Base-by-base conservation (phyloP, 2,797 vertebrate genomes). In the Poeciliopsis infans region DNA sequence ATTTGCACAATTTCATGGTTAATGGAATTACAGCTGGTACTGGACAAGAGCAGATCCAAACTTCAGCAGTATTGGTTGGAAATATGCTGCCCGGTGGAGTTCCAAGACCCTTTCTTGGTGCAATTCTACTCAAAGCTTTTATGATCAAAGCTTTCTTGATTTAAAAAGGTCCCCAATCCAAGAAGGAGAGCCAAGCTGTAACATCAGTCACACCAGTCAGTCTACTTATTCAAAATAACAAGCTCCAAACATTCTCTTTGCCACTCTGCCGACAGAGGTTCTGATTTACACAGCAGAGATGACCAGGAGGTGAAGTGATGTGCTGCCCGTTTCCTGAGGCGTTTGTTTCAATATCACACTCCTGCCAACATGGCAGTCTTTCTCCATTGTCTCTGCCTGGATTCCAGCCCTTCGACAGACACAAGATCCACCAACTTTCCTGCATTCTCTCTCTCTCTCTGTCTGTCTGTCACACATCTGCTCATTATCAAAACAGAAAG, bases 401-500 rank as follows among this genome's bases (percentile, higher is more conserved):
- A 61, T n/a, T 51, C 74, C 41, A 59, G 77, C 84, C 46, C 68
- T 59, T 76, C 66, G 39, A 79, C 72, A 73, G 78, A 53, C 46
- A 83, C 18, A 25, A n/a, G 64, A 77, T 69, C 46, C 73, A 74
- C 55, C 25, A 31, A 31, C 68, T 70, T 71, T 61, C 69, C 47
- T 79, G 72, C 78, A 64, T 46, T 82, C 73, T 80, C 73, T 82
- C 73, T 51, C 49, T 80, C 49, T 81, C 73, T 80, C 73, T 80
- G 46, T 82, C 73, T 80, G 71, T 84, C 74, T 72, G 74, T 81
- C 64, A 49, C 83, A 90, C 87, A 93, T 92, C 91, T 95, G 91
- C 76, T 85, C 55, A 33, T 78, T 72, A 78, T 66, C 68, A 64
- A 77, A 45, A 71, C 15, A 78, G 81, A 77, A 61, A 75, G 77